Conservation (phyloP, 2,113 vertebrate species). For the Sylvia atricapilla region DNA sequence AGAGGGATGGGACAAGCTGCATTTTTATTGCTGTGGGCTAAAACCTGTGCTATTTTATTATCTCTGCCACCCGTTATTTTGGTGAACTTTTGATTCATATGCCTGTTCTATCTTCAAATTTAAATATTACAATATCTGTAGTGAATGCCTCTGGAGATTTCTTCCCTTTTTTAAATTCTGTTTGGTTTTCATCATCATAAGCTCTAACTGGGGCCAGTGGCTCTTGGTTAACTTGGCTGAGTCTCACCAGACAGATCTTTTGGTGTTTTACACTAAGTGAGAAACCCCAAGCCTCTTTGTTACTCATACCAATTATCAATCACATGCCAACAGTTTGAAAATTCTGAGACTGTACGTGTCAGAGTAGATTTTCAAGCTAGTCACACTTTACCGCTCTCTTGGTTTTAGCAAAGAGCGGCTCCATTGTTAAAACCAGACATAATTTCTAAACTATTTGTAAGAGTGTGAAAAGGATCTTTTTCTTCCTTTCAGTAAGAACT, state of each 20-base stretch:
- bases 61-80: background rate
- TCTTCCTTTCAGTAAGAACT: background rate
- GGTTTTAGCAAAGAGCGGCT: background rate
- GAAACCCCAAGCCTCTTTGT: background rate
- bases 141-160: background rate
- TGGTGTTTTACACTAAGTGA: background rate
- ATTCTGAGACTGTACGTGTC: background rate
- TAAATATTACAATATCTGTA: background rate
- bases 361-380: background rate
- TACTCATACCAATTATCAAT: background rate
- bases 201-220: background rate
- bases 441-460: background rate
- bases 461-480: background rate
- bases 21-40: background rate
- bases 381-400: background rate
- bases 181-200: background rate
- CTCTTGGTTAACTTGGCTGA: background rate
- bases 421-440: background rate
- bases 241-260: background rate
- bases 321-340: background rate
- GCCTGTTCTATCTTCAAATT: background rate
- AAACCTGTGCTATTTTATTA: background rate
- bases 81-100: background rate
- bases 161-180: background rate
- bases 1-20: background rate